Evolutionary conservation across 2,888 invertebrate genomes (phyloP), one percentile per base, ranked within the genome.

Genomic region (Odontomyia ornata): DNA sequence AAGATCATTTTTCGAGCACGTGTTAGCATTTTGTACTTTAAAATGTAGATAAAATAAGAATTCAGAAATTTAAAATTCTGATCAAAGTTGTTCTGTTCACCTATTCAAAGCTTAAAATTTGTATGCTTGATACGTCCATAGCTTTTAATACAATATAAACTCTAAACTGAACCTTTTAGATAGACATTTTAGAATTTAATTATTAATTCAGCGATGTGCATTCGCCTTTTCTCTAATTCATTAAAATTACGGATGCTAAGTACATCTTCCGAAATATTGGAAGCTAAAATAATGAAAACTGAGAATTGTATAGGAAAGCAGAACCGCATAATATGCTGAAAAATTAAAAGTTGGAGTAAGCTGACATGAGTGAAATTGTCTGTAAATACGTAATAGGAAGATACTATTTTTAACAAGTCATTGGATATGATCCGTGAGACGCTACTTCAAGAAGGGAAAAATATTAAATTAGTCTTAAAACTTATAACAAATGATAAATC

Each of bases 51-150:
- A n/a, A n/a, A n/a, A n/a, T n/a, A n/a, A n/a, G n/a, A n/a, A n/a
- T n/a, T n/a, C n/a, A n/a, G n/a, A n/a, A n/a, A n/a, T n/a, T n/a
- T n/a, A n/a, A n/a, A n/a, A n/a, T n/a, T n/a, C n/a, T n/a, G n/a
- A n/a, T n/a, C n/a, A n/a, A n/a, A n/a, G n/a, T n/a, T n/a, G n/a
- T n/a, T n/a, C n/a, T n/a, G n/a, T n/a, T n/a, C n/a, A n/a, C n/a
- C n/a, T n/a, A n/a, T n/a, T n/a, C n/a, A n/a, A n/a, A n/a, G n/a
- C n/a, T n/a, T n/a, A n/a, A n/a, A n/a, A n/a, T n/a, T n/a, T n/a
- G n/a, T n/a, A 73, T 60, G 43, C 73, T 73, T 60, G 73, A 73
- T 73, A 73, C 73, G 73, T 73, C 73, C 73, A 73, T 73, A 73
- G 73, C n/a, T 73, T 60, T 73, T 73, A 60, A 73, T 71, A 67